Evolutionary conservation across 2,888 invertebrate genomes (phyloP).

Genomic region (Graphium colonna): DNA sequence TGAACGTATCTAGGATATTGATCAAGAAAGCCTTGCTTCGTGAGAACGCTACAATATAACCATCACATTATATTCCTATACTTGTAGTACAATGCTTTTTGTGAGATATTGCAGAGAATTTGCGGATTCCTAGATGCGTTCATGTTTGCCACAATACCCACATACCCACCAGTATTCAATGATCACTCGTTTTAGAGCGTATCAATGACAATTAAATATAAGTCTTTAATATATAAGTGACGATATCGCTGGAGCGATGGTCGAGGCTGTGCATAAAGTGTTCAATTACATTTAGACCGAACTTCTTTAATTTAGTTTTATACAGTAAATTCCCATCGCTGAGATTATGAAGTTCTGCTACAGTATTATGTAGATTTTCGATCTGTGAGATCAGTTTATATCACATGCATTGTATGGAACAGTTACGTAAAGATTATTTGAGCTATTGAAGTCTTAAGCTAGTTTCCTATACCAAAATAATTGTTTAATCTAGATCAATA

Average conservation of each 20-base stretch:
- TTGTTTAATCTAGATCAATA: slow-evolving; percentile 70
- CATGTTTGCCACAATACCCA: slow-evolving; percentile 37
- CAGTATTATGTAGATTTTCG: slow-evolving; percentile 64
- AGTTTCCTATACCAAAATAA: slow-evolving; percentile 74
- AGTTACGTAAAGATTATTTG: slow-evolving; percentile 39
- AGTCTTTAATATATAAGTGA: slow-evolving; percentile 59
- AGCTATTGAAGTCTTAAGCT: slow-evolving; percentile 49
- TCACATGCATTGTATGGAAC: slow-evolving; percentile 39
- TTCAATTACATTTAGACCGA: slow-evolving; percentile 70
- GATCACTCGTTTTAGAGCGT: slow-evolving; percentile 80
- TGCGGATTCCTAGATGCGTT: slow-evolving; percentile 17
- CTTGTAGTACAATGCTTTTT: slow-evolving; percentile 28
- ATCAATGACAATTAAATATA: slow-evolving; percentile 68
- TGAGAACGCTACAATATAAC: slow-evolving; percentile 21
- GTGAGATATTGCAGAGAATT: slow-evolving; percentile 3
- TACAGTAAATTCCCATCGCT: slow-evolving; percentile 71
- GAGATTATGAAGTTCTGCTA: slow-evolving; percentile 66
- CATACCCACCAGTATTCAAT: slow-evolving; percentile 74
- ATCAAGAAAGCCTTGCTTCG: slow-evolving; percentile 16
- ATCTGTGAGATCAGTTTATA: slow-evolving; percentile 47
- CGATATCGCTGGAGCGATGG: slow-evolving; percentile 61
- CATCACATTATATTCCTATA: slow-evolving; percentile 29
- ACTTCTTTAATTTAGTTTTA: slow-evolving; percentile 48
- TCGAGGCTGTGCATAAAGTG: slow-evolving; percentile 79
- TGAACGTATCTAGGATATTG: slow-evolving; percentile 22